Evolutionary conservation across 2,113 vertebrate species (phyloP), one percentile per base, ranked within the genome.

Genomic region (Typhlomys cinereus): DNA sequence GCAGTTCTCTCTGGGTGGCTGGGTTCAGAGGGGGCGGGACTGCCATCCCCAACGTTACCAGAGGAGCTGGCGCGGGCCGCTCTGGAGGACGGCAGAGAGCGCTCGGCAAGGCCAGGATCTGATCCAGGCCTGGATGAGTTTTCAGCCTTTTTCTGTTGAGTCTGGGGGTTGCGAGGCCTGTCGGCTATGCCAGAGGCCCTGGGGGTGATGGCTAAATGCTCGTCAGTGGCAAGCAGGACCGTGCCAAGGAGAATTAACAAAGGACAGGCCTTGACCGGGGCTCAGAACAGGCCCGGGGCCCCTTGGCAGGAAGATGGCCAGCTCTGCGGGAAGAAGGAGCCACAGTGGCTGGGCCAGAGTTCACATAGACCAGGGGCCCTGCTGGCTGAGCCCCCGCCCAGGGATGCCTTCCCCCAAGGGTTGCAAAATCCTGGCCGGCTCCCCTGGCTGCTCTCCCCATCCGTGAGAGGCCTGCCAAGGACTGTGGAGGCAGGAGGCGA

Each of bases 381-480:
- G 2, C 15, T 21, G 17, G 4, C 21, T 3, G 73, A 23, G 7
- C 46, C 7, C 41, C 20, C 27, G 2, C 27, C 36, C 64, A 0
- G 0, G 41, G 67, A 2, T 0, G n/a, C 85, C 90, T 84, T 25
- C 34, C 70, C 79, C 31, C 46, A 76, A 48, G 14, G 0, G 2
- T 88, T 95, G 91, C 89, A 83, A 85, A 90, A 90, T 6, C 41
- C 69, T 4, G 44, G 91, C 64, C 12, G 5, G 86, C 52, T 18
- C n/a, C 59, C 13, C 80, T 70, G 90, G 76, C 79, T 85, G 4
- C 9, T 39, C 7, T 44, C 79, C 66, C 17, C 4, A 9, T 57
- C 0, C 81, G 91, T 31, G 50, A 95, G 90, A 94, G 67, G 61
- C 90, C 44, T 20, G 23, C 21, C 18, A 52, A 50, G 52, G 64